Percentiles rank a stretch among this genome's conserved stretches.
Conservation (phyloP, 2,888 invertebrate genomes). For the Drosophila neonasuta region DNA sequence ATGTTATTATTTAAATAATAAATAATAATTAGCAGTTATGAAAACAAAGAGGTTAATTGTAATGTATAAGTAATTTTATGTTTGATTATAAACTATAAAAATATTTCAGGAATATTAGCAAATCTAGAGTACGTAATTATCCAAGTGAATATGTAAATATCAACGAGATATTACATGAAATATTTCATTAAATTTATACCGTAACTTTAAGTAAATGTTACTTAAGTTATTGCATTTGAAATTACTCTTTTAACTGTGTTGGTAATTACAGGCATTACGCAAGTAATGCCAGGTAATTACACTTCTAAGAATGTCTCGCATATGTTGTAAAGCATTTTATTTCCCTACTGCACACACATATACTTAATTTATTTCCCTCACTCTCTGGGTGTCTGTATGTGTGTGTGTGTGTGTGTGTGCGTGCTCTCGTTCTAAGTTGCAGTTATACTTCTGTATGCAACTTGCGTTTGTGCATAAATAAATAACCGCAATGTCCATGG, state of each 20-base stretch:
- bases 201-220: background rate
- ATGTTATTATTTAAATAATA: no score
- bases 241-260: background rate
- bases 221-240: background rate
- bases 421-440: slow-evolving; percentile 26
- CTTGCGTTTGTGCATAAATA: slow-evolving; percentile 59
- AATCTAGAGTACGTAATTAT: no score
- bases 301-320: background rate
- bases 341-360: background rate
- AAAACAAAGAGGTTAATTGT: no score
- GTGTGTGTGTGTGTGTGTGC: slow-evolving; percentile 1
- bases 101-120: no score
- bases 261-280: slow-evolving; percentile 8
- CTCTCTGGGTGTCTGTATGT: background rate
- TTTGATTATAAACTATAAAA: no score
- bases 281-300: slow-evolving; percentile 8
- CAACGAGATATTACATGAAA: background rate
- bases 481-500: slow-evolving; percentile 50
- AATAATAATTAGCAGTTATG: no score
- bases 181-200: background rate
- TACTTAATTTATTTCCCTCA: background rate
- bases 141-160: no score
- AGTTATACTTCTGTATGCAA: slow-evolving; percentile 42
- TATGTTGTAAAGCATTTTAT: slow-evolving; percentile 11
- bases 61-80: no score